Evolutionary conservation across 2,113 vertebrate species (phyloP).

Genomic region (Chaetorhynchus papuensis): DNA sequence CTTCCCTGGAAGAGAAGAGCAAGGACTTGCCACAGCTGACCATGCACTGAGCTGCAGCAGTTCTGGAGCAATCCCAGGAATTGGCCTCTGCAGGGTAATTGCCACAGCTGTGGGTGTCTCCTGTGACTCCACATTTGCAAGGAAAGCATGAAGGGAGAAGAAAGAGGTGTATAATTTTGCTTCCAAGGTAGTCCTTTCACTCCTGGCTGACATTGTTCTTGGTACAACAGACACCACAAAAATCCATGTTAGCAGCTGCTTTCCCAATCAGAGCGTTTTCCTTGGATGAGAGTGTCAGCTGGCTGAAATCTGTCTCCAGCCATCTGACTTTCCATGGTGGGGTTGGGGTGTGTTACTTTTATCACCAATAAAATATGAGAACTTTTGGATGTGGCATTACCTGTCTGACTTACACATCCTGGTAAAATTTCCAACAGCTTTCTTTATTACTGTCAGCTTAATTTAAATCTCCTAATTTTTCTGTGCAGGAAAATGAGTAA

Average conservation of each 20-base stretch:
- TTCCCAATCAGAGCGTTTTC: conserved; percentile 57
- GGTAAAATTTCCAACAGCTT: neutral
- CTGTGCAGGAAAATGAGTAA: neutral
- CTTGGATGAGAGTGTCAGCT: conserved; percentile 42
- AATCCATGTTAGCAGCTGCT: conserved; percentile 52
- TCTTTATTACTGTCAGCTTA: neutral
- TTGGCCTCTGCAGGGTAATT: neutral
- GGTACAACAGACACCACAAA: neutral
- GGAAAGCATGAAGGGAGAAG: neutral
- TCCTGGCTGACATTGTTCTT: neutral
- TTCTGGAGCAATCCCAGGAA: neutral
- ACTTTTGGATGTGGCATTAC: conserved; percentile 19
- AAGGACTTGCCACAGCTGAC: neutral
- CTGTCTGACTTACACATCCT: neutral
- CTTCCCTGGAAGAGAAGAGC: neutral
- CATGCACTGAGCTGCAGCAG: neutral
- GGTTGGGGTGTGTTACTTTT: conserved; percentile 3
- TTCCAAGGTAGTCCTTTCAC: conserved; percentile 23
- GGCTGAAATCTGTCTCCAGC: conserved; percentile 51
- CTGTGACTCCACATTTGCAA: neutral
- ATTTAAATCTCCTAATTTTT: neutral
- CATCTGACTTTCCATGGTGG: conserved; percentile 53
- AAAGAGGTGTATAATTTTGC: neutral
- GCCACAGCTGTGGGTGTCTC: neutral
- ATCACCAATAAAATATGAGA: conserved; percentile 23